Percentiles rank a stretch among this genome's conserved stretches.
phyloP scores from a whole-genome alignment of 1,140 invertebrate species.

The Uloborus diversus region DNA sequence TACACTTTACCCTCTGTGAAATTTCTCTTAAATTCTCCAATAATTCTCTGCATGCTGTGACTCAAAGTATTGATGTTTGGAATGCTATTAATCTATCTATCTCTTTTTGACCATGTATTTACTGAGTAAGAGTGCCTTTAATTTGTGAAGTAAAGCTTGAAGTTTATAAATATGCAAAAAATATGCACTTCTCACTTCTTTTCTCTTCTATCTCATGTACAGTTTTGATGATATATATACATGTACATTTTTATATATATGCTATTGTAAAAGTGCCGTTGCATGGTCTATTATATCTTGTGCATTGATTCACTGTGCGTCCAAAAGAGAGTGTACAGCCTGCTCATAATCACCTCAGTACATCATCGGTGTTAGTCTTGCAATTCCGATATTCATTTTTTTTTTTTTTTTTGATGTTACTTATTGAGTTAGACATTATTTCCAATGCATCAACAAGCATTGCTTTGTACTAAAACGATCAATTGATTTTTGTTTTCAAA shows the following conservation, averaged over 20 bases:
- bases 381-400: too few relatives aligned
- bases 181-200: conserved; percentile 16
- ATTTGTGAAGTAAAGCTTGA: not conserved
- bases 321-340: not conserved
- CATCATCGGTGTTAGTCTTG: too few relatives aligned
- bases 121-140: not conserved
- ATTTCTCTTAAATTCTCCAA: too few relatives aligned
- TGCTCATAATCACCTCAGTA: too few relatives aligned
- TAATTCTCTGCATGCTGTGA: not conserved
- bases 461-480: too few relatives aligned
- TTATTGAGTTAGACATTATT: too few relatives aligned
- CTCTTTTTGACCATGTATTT: not conserved
- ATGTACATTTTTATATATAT: not conserved
- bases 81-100: conserved; percentile 36
- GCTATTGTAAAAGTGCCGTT: conserved; percentile 9
- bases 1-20: too few relatives aligned
- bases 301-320: conserved; percentile 17
- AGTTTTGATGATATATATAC: not conserved
- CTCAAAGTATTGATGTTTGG: conserved; percentile 21
- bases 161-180: not conserved
- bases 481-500: too few relatives aligned
- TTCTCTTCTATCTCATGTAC: not conserved
- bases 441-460: too few relatives aligned
- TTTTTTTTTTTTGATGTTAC: too few relatives aligned
- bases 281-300: conserved; percentile 34